phyloP scores from a whole-genome alignment of 2,113 vertebrate species.

The Myrmophylax atrothorax region DNA sequence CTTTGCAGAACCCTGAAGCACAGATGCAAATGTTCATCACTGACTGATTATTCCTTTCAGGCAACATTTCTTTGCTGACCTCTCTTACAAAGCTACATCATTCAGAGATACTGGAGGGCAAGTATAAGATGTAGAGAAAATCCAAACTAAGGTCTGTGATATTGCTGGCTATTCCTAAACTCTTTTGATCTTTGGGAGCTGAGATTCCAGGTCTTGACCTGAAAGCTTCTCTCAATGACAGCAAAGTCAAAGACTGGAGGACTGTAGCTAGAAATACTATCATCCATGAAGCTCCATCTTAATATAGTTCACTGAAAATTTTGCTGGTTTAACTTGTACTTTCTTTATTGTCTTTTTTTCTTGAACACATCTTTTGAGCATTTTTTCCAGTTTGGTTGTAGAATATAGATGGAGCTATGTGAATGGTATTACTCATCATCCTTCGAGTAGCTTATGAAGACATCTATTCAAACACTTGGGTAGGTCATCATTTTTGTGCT shows the following conservation, averaged over 20 bases:
- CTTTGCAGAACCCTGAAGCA: neutral
- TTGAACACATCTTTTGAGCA: neutral
- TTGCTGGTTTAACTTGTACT: neutral
- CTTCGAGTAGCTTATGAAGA: slow-evolving; percentile 43
- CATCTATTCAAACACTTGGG: slow-evolving; percentile 20
- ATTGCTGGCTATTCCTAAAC: neutral
- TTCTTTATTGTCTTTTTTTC: neutral
- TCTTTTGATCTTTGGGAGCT: neutral
- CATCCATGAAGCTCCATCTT: neutral
- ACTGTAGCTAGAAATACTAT: neutral
- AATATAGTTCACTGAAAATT: neutral
- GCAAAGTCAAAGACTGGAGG: neutral
- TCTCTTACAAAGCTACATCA: neutral
- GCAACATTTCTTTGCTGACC: neutral
- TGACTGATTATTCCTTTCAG: neutral
- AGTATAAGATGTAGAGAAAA: neutral
- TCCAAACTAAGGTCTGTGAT: neutral
- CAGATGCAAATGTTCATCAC: neutral
- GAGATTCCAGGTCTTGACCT: neutral
- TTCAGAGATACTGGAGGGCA: neutral
- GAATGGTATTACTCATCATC: neutral
- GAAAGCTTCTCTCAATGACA: neutral
- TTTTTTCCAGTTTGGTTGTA: neutral
- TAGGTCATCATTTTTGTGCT: slow-evolving; percentile 18
- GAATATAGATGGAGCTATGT: neutral